phyloP scores from a whole-genome alignment of 2,888 invertebrate genomes.

The Caradrina kadenii region DNA sequence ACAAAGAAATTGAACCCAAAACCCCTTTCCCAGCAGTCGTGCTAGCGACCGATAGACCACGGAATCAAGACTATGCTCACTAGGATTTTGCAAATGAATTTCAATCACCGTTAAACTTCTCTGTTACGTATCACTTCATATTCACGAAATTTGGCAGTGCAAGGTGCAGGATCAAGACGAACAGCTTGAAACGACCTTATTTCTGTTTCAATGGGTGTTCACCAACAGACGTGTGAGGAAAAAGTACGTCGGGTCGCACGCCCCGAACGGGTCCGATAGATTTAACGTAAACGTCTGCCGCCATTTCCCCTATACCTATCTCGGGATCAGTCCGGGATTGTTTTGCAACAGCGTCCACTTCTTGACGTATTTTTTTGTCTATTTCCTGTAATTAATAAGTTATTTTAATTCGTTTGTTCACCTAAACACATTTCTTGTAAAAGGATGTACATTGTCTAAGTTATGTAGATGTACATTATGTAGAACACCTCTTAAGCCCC shows the following conservation, averaged over 20 bases:
- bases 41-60: too few species aligned
- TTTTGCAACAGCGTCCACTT: not conserved
- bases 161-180: not conserved
- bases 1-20: too few species aligned
- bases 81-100: slow-evolving; percentile 4
- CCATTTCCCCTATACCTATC: not conserved
- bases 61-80: not conserved
- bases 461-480: too few species aligned
- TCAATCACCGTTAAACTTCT: not conserved
- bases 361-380: not conserved
- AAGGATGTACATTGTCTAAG: too few species aligned
- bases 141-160: not conserved
- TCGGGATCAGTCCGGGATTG: not conserved
- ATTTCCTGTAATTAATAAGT: slow-evolving; percentile 22
- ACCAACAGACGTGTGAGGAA: not conserved
- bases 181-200: not conserved
- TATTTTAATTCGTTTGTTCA: not conserved
- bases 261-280: not conserved
- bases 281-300: slow-evolving; percentile 22
- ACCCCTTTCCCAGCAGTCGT: too few species aligned
- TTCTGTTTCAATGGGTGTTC: slow-evolving; percentile 3
- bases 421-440: too few species aligned
- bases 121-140: not conserved
- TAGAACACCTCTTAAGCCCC: too few species aligned
- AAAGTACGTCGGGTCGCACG: slow-evolving; percentile 4